Conservation (phyloP, 1,140 invertebrate species). For the Paraescarpia echinospica region DNA sequence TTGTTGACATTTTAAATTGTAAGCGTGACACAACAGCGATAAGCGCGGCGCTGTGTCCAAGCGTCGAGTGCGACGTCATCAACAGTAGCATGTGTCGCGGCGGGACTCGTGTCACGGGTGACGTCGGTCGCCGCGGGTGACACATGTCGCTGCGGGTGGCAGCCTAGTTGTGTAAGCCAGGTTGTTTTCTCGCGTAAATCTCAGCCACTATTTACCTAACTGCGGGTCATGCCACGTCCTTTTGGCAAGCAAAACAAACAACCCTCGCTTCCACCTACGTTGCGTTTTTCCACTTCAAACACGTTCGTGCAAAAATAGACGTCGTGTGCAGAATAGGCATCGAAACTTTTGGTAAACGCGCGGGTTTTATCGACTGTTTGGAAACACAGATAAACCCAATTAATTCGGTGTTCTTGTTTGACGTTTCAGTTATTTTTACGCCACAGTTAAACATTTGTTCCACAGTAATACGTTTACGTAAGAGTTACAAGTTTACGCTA, state of each 20-base stretch:
- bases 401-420: neutral
- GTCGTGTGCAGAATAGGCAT: neutral
- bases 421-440: neutral
- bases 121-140: neutral
- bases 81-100: neutral
- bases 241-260: neutral
- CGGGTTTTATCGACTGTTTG: neutral
- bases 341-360: neutral
- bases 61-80: neutral
- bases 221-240: neutral
- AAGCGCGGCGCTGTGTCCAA: neutral
- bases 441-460: neutral
- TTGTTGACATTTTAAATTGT: slow-evolving; percentile 1
- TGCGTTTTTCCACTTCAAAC: neutral
- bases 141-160: neutral
- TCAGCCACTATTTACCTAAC: neutral
- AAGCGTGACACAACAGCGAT: neutral
- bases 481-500: neutral
- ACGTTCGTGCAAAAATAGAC: neutral
- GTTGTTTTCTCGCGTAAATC: neutral
- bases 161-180: neutral
- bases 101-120: neutral
- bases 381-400: neutral
- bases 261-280: neutral
- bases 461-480: neutral